These are phyloP conservation scores for Dermatophagoides farinae DNA, from an alignment of 1,140 invertebrate genomes.

Conservation along the genomic window DNA sequence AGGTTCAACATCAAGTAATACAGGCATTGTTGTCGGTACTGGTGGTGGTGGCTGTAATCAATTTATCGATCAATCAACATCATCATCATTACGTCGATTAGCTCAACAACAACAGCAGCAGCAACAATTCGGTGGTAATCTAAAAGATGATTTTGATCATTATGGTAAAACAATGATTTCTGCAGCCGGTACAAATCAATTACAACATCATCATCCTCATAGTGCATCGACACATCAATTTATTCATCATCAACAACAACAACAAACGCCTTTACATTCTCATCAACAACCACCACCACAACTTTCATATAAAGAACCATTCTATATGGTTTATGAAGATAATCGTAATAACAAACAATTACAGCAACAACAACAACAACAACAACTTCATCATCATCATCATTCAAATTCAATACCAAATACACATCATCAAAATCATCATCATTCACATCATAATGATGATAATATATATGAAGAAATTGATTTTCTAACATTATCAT, in stretches of 20 bases:
- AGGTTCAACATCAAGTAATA: not conserved
- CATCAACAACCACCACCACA: not conserved
- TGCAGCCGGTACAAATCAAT: not conserved
- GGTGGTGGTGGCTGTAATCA: not conserved
- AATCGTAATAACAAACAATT: slow-evolving; percentile 6
- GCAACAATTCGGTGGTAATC: not conserved
- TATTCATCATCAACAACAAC: not conserved
- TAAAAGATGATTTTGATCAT: not conserved
- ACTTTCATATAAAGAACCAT: slow-evolving; percentile 21
- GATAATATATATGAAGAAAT: slow-evolving; percentile 24
- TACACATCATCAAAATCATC: not conserved
- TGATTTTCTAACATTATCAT: slow-evolving; percentile 18
- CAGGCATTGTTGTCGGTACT: not conserved
- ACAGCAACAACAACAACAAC: not conserved
- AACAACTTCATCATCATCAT: not conserved
- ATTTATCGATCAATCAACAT: not conserved
- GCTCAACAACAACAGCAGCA: not conserved
- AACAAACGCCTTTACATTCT: not conserved
- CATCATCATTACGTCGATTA: not conserved
- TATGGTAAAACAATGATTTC: slow-evolving; percentile 2
- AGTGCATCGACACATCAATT: not conserved
- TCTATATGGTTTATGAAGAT: slow-evolving; percentile 23
- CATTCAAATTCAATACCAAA: not conserved
- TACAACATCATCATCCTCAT: too few species aligned
- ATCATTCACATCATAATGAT: slow-evolving; percentile 11